phyloP scores from a whole-genome alignment of 2,888 invertebrate genomes.

The Acrocyrtus sp. region DNA sequence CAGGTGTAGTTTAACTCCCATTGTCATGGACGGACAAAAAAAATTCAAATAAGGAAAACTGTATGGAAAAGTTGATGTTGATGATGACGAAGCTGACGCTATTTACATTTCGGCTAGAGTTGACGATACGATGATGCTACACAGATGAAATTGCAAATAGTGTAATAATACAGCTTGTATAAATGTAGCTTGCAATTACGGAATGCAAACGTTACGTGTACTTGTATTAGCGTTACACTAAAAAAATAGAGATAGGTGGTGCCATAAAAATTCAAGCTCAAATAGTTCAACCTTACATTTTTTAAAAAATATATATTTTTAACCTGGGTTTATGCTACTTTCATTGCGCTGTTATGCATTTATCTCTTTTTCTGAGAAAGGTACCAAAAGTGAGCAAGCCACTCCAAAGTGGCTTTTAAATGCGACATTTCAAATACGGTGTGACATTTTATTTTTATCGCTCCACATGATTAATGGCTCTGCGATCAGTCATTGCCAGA shows the following conservation, averaged over 20 bases:
- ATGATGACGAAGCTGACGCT: neutral
- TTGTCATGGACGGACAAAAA: neutral
- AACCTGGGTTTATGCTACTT: too few relatives aligned
- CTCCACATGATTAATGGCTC: neutral
- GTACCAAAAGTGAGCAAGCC: too few relatives aligned
- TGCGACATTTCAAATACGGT: too few relatives aligned
- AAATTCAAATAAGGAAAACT: neutral
- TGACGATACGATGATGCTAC: slow-evolving; percentile 24
- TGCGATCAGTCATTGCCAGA: neutral
- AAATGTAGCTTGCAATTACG: neutral
- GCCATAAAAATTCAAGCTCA: too few relatives aligned
- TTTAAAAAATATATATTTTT: too few relatives aligned
- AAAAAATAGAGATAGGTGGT: too few relatives aligned
- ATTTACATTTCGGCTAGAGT: slow-evolving; percentile 10
- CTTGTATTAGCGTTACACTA: too few relatives aligned
- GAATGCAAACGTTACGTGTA: neutral
- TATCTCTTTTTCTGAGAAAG: too few relatives aligned
- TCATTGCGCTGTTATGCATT: too few relatives aligned
- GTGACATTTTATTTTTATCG: neutral
- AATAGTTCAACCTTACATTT: too few relatives aligned
- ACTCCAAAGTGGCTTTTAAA: too few relatives aligned
- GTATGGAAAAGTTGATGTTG: neutral
- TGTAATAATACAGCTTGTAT: neutral
- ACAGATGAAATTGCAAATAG: slow-evolving; percentile 17
- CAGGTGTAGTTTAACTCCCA: neutral